These are phyloP conservation scores for Hyposmocoma kahamanoa DNA, from an alignment of 1,140 invertebrate genomes.

Conservation along the genomic window DNA sequence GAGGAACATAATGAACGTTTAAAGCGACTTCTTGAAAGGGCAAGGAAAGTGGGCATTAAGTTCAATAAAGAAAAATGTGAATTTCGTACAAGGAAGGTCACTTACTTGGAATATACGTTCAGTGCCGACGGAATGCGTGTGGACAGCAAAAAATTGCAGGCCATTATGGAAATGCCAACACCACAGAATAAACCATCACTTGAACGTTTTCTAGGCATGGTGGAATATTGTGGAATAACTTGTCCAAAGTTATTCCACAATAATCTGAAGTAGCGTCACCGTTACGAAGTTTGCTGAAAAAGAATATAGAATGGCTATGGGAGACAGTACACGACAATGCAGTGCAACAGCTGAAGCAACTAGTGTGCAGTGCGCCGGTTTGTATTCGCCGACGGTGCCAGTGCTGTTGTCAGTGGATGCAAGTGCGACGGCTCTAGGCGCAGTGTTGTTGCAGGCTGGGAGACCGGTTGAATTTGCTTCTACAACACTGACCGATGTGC, in stretches of 20 bases:
- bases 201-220: constrained; percentile 44
- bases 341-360: constrained; percentile 2
- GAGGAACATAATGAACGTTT: constrained; percentile 39
- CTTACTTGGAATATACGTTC: constrained; percentile 39
- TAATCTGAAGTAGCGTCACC: constrained; percentile 36
- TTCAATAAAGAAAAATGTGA: constrained; percentile 42
- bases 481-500: background rate
- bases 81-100: constrained; percentile 27
- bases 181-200: constrained; percentile 22
- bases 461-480: constrained; percentile 8
- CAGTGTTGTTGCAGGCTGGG: constrained; percentile 2
- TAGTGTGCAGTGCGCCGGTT: constrained; percentile 4
- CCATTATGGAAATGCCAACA: constrained; percentile 37
- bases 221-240: too few species aligned
- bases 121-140: constrained; percentile 22
- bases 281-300: constrained; percentile 1
- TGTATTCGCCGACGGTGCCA: background rate
- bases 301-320: constrained; percentile 7
- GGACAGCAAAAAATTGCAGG: constrained; percentile 41
- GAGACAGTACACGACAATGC: background rate
- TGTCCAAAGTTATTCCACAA: constrained; percentile 44
- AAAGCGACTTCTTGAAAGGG: constrained; percentile 33
- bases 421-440: constrained; percentile 1
- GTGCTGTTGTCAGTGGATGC: constrained; percentile 4
- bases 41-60: constrained; percentile 26